phyloP scores from a whole-genome alignment of 64 coral and sea anemone species.

The Dendrophyllia cribrosa region DNA sequence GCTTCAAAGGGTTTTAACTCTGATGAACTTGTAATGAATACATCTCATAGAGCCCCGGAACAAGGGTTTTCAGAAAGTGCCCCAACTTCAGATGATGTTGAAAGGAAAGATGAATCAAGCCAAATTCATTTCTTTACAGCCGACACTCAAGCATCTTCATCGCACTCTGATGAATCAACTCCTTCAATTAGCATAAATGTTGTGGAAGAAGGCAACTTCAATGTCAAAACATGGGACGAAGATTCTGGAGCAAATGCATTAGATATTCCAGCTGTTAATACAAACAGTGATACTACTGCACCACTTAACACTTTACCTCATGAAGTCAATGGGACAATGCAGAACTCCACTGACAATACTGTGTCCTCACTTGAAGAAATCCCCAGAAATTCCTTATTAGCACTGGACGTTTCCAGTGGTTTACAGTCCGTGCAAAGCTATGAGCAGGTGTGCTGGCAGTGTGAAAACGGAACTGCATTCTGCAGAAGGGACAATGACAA shows the following conservation, averaged over 20 bases:
- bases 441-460: neutral
- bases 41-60: neutral
- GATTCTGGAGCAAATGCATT: neutral
- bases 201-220: neutral
- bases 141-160: neutral
- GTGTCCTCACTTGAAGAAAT: neutral
- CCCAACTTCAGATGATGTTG: neutral
- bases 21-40: neutral
- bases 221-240: neutral
- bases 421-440: neutral
- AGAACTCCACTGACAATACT: neutral
- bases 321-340: neutral
- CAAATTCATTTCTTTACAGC: neutral
- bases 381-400: neutral
- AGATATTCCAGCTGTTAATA: too few species aligned
- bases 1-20: neutral
- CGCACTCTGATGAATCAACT: neutral
- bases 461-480: conserved; percentile 13
- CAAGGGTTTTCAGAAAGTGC: neutral
- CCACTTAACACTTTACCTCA: neutral
- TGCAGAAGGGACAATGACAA: neutral
- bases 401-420: neutral
- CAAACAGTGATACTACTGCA: neutral
- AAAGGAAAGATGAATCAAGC: neutral
- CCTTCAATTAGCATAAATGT: neutral